A percentile compares a stretch with the other conserved stretches of the same genome.
phyloP scores from a whole-genome alignment of 2,113 vertebrate species.

The Pavo muticus region DNA sequence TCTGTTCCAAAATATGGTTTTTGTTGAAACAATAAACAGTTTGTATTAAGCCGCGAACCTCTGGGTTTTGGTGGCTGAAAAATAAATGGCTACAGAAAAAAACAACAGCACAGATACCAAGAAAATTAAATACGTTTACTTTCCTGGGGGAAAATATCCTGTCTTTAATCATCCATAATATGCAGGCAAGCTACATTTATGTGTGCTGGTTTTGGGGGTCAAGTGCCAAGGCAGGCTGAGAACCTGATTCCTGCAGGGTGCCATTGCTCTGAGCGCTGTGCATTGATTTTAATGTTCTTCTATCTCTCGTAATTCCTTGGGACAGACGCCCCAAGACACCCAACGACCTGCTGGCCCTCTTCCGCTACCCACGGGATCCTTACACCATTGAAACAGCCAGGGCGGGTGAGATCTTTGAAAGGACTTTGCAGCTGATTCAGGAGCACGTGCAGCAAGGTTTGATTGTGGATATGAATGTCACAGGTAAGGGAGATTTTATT shows the following conservation, averaged over 20 bases:
- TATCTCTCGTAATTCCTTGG: background rate
- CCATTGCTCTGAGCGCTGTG: background rate
- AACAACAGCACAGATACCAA: background rate
- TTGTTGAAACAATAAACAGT: background rate
- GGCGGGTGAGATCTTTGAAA: slow-evolving; percentile 79
- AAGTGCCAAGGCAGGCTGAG: background rate
- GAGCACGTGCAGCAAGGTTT: slow-evolving; percentile 77
- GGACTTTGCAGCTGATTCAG: slow-evolving; percentile 78
- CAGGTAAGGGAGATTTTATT: slow-evolving; percentile 54
- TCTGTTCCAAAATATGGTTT: background rate
- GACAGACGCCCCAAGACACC: slow-evolving; percentile 75
- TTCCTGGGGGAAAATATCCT: background rate
- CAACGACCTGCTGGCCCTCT: slow-evolving; percentile 77
- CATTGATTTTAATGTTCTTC: background rate
- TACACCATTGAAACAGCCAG: slow-evolving; percentile 76
- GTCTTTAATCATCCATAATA: background rate
- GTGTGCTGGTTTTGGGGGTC: background rate
- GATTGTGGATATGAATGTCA: slow-evolving; percentile 74
- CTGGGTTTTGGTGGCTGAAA: slow-evolving; percentile 10
- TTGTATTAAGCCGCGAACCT: background rate
- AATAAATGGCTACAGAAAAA: background rate
- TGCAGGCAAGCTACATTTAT: background rate
- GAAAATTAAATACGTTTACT: background rate
- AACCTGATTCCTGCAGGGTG: background rate
- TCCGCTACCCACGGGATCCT: slow-evolving; percentile 79